phyloP scores from a whole-genome alignment of 2,797 vertebrate species.

The Myripristis murdjan region DNA sequence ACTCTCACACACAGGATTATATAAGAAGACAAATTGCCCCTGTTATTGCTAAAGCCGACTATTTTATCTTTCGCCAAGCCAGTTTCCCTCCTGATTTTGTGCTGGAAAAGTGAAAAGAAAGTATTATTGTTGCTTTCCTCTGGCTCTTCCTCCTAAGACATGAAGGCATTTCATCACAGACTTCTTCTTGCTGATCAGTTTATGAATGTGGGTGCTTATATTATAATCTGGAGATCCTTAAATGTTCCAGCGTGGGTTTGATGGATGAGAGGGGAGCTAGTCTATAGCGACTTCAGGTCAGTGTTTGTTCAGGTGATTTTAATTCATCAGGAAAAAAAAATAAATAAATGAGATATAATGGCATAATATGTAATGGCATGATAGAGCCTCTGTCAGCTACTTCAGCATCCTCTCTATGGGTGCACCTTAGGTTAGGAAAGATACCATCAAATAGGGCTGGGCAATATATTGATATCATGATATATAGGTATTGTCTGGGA shows the following conservation, averaged over 20 bases:
- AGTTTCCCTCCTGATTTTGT: conserved; percentile 23
- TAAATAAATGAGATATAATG: neutral
- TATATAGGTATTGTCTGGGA: no score
- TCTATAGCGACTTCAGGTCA: neutral
- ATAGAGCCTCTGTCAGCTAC: no score
- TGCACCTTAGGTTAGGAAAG: no score
- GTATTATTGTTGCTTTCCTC: neutral
- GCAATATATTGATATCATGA: no score
- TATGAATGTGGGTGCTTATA: neutral
- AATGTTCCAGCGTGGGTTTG: conserved; percentile 1
- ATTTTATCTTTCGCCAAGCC: conserved; percentile 4
- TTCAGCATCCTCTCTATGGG: no score
- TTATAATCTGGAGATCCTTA: neutral
- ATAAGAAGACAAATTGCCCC: conserved; percentile 44
- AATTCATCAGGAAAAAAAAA: no score
- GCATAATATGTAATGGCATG: no score
- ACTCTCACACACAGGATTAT: conserved; percentile 27
- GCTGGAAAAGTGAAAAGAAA: conserved; percentile 4
- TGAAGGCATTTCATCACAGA: neutral
- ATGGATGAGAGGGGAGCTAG: neutral
- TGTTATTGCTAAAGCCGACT: conserved; percentile 35
- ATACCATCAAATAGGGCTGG: no score
- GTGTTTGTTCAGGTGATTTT: neutral
- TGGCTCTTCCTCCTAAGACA: neutral
- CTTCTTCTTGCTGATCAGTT: conserved; percentile 17